These are phyloP conservation scores for Chloroceryle aenea DNA, from an alignment of 2,113 vertebrate genomes.

Conservation along the genomic window DNA sequence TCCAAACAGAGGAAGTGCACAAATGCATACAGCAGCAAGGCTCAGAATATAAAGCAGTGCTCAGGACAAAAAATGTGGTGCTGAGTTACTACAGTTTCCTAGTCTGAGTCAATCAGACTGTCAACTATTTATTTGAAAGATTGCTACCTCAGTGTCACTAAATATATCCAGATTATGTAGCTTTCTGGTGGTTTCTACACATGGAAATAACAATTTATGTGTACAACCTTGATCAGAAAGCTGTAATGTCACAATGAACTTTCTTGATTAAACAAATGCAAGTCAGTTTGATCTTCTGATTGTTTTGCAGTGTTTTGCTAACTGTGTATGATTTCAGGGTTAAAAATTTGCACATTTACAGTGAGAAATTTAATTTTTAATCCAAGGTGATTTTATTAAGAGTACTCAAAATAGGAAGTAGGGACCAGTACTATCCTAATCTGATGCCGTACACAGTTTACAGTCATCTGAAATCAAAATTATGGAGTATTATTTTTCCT, in stretches of 20 bases:
- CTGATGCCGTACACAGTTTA: background rate
- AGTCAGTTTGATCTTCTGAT: background rate
- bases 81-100: background rate
- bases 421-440: background rate
- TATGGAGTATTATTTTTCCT: background rate
- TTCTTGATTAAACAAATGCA: background rate
- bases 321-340: background rate
- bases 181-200: background rate
- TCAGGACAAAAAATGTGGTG: background rate
- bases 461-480: background rate
- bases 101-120: background rate
- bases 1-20: background rate
- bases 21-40: background rate
- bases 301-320: background rate
- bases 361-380: background rate
- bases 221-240: background rate
- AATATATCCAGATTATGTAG: background rate
- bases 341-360: background rate
- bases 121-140: background rate
- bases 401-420: background rate
- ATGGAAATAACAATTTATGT: no score
- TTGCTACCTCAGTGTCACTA: background rate
- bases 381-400: background rate
- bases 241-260: background rate
- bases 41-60: background rate